Percentiles rank a stretch among this genome's conserved stretches.
These are phyloP conservation scores for Dipodomys stephensi DNA, from an alignment of 2,113 vertebrate genomes.

Conservation along the genomic window DNA sequence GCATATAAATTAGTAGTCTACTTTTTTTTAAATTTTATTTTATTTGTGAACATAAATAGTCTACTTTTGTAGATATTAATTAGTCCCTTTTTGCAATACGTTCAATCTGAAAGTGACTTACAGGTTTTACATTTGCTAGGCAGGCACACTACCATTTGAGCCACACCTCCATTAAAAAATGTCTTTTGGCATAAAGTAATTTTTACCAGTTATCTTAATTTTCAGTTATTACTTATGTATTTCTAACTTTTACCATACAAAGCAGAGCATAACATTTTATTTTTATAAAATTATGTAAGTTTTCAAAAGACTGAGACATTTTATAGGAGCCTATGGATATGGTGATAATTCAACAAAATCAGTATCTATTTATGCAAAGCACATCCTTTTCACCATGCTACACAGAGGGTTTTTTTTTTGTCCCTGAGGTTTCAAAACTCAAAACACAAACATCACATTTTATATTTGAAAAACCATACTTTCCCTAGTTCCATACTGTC, in stretches of 20 bases:
- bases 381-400: neutral
- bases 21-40: too few relatives aligned
- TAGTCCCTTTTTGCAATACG: neutral
- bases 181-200: neutral
- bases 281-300: neutral
- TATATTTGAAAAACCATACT: constrained; percentile 24
- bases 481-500: neutral
- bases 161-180: neutral
- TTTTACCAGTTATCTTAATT: neutral
- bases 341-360: neutral
- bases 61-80: neutral
- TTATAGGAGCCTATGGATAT: neutral
- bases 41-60: too few relatives aligned
- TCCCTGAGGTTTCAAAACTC: neutral
- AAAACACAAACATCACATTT: neutral
- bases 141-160: too few relatives aligned
- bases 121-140: too few relatives aligned
- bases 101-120: neutral
- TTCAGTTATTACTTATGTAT: neutral
- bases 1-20: neutral
- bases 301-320: constrained; percentile 44
- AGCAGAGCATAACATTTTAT: neutral
- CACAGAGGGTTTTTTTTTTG: neutral
- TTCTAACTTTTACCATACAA: constrained; percentile 2
- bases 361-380: neutral